Base-by-base conservation (phyloP, 2,797 vertebrate genomes). In the Petrocephalus sullivani region DNA sequence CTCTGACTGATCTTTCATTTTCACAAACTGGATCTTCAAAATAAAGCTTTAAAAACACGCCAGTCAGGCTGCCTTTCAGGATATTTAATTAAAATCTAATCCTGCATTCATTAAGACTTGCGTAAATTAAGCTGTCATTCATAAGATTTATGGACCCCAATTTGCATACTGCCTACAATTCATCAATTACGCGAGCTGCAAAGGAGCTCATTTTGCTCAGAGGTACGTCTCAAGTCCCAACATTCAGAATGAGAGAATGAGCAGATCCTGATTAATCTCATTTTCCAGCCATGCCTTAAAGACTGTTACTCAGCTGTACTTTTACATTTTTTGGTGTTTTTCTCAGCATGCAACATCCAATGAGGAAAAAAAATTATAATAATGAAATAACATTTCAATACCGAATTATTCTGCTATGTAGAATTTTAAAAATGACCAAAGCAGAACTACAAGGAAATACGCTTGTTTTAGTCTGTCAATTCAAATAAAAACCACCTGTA, bases 81-180 rank as follows among this genome's bases (percentile, higher is more conserved):
- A 98, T 98, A 98, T 98, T 98, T 98, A 98, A 98, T 98, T 98
- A 98, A 98, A 98, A 98, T 98, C 98, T 98, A 98, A 98, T 98
- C 98, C 97, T 97, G 98, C 97, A 97, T 98, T 98, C 97, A 98
- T 98, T 98, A 98, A 98, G 97, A 97, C 97, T 97, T 97, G 96
- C 97, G 98, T 98, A 98, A 98, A 98, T 98, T 97, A 98, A 98
- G 97, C 97, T 98, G 98, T 98, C 98, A 98, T 98, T 98, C 98
- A 98, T 97, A 97, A 98, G 98, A 98, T 98, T 98, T 98, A 98
- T 98, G 98, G 96, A 96, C 96, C 96, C 96, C 96, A 96, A 98
- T 98, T 98, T 98, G 97, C 98, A 98, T 98, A 97, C 98, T 98
- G 97, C 97, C 98, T 98, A 98, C 98, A 98, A 98, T 98, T 98